Conservation (phyloP, 2,888 invertebrate species). For the Sesia bembeciformis region DNA sequence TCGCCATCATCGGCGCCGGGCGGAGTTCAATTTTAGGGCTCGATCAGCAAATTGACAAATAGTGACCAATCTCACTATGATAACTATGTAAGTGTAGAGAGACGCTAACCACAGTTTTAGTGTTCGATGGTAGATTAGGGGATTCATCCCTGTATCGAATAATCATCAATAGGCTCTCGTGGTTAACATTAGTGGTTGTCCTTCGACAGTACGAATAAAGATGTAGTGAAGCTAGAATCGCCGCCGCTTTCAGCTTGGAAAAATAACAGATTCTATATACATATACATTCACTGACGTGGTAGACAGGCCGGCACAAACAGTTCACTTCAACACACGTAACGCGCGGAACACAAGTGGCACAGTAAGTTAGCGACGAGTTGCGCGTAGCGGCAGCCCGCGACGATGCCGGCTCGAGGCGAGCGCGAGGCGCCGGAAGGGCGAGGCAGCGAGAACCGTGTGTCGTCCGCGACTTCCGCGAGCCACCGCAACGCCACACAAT, state of each 20-base stretch:
- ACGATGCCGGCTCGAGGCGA: constrained; percentile 11
- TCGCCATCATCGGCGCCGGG: constrained; percentile 40
- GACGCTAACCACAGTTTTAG: constrained; percentile 43
- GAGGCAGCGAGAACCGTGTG: constrained; percentile 10
- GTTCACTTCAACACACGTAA: constrained; percentile 23
- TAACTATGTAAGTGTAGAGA: constrained; percentile 53
- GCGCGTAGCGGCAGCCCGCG: constrained; percentile 11
- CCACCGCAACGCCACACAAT: constrained; percentile 20
- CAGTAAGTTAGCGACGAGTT: constrained; percentile 2
- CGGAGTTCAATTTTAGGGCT: constrained; percentile 49
- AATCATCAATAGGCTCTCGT: constrained; percentile 43
- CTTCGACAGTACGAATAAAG: constrained; percentile 23
- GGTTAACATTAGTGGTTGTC: constrained; percentile 38
- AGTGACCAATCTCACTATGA: constrained; percentile 42
- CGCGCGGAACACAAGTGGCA: constrained; percentile 8
- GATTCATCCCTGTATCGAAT: constrained; percentile 39
- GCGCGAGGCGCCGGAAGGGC: constrained; percentile 4
- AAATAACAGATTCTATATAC: constrained; percentile 21
- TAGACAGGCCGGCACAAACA: constrained; percentile 20
- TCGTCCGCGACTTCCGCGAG: constrained; percentile 14
- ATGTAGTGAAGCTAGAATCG: constrained; percentile 51
- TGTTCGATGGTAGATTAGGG: constrained; percentile 64
- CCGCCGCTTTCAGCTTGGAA: constrained; percentile 60
- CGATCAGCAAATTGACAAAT: constrained; percentile 48
- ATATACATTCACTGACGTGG: constrained; percentile 18